phyloP scores from a whole-genome alignment of 1,140 invertebrate genomes.

The Ditylenchus dipsaci region DNA sequence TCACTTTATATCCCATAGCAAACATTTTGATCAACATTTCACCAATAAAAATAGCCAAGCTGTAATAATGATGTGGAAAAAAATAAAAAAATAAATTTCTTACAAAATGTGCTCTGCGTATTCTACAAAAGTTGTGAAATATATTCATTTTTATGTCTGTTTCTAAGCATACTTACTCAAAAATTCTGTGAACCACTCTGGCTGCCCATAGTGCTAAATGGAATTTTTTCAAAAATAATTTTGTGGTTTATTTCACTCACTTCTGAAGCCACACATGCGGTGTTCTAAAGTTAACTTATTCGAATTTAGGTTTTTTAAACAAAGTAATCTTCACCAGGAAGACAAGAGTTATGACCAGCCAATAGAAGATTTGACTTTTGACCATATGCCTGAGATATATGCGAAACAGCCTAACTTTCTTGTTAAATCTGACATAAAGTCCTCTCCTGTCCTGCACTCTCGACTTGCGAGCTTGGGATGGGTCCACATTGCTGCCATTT shows the following conservation, averaged over 20 bases:
- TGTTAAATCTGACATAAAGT: constrained; percentile 17
- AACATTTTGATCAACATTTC: constrained; percentile 99
- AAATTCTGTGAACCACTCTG: constrained; percentile 87
- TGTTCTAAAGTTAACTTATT: constrained; percentile 66
- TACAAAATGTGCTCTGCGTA: constrained; percentile 91
- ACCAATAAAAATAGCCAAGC: constrained; percentile 89
- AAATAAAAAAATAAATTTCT: no score
- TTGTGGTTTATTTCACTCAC: constrained; percentile 61
- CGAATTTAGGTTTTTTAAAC: no score
- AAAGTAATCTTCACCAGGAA: constrained; percentile 67
- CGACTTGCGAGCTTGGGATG: constrained; percentile 4
- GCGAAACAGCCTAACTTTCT: constrained; percentile 46
- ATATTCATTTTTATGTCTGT: neutral
- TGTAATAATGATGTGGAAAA: no score
- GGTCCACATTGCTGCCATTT: constrained; percentile 8
- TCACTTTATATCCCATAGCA: constrained; percentile 84
- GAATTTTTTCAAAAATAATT: neutral
- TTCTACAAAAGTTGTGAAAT: constrained; percentile 65
- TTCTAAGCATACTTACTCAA: constrained; percentile 75
- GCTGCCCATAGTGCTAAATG: constrained; percentile 74
- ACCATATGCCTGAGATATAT: constrained; percentile 28
- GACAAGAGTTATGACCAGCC: constrained; percentile 98
- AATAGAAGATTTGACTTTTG: constrained; percentile 78
- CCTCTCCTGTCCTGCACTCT: neutral
- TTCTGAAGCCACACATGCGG: constrained; percentile 94